Evolutionary conservation across 2,888 invertebrate species (phyloP), one percentile per base, ranked within the genome.

Genomic region (Agonopterix alstromeriana): DNA sequence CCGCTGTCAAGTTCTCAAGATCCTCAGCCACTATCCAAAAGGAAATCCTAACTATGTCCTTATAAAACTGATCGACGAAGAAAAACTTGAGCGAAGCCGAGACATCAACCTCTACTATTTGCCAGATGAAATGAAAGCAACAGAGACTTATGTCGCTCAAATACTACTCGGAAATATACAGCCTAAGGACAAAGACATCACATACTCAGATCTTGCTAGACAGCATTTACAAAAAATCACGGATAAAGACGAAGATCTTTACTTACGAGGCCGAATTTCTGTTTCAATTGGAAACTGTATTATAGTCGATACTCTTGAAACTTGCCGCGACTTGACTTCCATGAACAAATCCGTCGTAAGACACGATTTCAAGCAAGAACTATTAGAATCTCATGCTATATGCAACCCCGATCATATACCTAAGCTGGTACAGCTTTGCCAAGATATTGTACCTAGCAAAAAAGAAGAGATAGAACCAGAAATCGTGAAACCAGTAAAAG

Each of bases 241-340:
- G 0, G 75, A 76, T 1, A 60, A 57, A 10, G 73, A 79, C 38
- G 74, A 80, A n/a, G 71, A 77, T 14, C 35, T 82, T n/a, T 78
- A 76, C 46, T 58, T 90, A 53, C 77, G 76, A 53, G 90, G 83
- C 3, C 73, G 90, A 66, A 85, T 93, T 38, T 69, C 76, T 7
- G 67, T 93, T 53, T 90, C 92, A 45, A 63, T 94, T 35, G 91
- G 91, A 0, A 89, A 92, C 52, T 90, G 89, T 0, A 65, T 94
- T 38, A 93, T 94, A 88, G 78, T 94, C 1, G 90, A 93, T 47
- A 91, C 92, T 2, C 67, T 94, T 40, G 90, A 91, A 63, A 82
- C 90, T 35, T 89, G 91, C 51, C 89, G 90, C 54, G 82, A 90
- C 50, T 71, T 93, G 14, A 68, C 81, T 0, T 74, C 85, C 3